These are phyloP conservation scores for Leptodactylus fuscus DNA, from an alignment of 2,113 vertebrate genomes.

Conservation along the genomic window DNA sequence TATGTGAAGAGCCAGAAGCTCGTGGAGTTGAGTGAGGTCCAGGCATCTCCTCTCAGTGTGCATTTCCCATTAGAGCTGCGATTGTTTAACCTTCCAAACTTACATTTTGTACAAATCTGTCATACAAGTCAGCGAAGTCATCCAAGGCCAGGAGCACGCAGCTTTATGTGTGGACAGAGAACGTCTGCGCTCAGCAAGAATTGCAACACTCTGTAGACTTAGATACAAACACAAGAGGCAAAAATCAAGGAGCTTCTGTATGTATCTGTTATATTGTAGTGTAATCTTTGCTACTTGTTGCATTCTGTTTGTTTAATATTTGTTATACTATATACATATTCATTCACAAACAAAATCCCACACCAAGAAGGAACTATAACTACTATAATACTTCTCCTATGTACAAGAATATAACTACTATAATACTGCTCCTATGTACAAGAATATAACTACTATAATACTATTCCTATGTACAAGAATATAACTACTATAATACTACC, in stretches of 20 bases:
- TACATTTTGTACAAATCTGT: background rate
- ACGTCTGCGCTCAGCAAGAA: conserved; percentile 25
- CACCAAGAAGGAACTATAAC: conserved; percentile 1
- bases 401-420: no score
- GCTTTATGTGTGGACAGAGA: background rate
- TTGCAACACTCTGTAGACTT: background rate
- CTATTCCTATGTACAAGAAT: no score
- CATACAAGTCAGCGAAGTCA: background rate
- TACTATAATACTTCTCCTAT: background rate
- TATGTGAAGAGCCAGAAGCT: background rate
- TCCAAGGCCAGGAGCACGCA: background rate
- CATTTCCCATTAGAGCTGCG: background rate
- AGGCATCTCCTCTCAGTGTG: background rate
- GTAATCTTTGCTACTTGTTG: background rate
- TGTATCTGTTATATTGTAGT: background rate
- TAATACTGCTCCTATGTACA: no score
- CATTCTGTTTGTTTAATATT: no score
- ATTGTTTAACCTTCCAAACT: conserved; percentile 31
- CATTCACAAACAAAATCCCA: no score
- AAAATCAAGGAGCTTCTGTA: no score
- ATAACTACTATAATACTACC: no score
- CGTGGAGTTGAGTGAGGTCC: background rate
- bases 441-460: no score
- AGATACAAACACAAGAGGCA: background rate
- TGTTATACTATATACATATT: background rate